These are phyloP conservation scores for Dryoscopus gambensis DNA, from an alignment of 2,113 vertebrate genomes.

Conservation along the genomic window DNA sequence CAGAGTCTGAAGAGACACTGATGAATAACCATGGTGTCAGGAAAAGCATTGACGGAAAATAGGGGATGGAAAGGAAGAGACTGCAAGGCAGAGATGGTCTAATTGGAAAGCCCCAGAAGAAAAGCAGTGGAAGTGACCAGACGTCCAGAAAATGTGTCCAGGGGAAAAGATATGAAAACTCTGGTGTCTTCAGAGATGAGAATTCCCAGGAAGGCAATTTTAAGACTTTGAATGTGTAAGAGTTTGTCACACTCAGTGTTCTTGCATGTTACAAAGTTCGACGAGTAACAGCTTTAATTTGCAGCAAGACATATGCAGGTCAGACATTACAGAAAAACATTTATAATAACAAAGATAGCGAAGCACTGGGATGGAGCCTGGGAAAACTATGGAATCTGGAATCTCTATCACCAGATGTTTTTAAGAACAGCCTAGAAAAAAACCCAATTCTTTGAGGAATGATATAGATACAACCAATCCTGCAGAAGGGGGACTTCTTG, in stretches of 20 bases:
- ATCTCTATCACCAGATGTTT: not conserved
- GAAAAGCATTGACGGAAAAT: not conserved
- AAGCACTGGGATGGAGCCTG: not conserved
- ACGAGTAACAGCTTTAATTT: not conserved
- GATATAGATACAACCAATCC: not conserved
- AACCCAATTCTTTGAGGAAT: not conserved
- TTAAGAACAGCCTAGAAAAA: not conserved
- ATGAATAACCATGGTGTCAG: not conserved
- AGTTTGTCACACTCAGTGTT: not conserved
- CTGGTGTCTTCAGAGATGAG: not conserved
- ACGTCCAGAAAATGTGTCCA: not conserved
- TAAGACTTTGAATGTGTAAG: not conserved
- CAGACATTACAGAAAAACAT: not conserved
- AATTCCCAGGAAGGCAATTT: not conserved
- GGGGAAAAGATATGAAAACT: not conserved
- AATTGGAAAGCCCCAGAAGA: not conserved
- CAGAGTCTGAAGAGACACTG: not conserved
- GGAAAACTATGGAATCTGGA: not conserved
- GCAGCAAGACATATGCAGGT: not conserved
- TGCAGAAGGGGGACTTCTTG: not conserved
- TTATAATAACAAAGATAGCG: not conserved
- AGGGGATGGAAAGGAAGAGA: not conserved
- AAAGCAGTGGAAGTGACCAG: not conserved
- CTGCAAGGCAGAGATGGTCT: not conserved
- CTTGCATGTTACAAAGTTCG: not conserved